These are phyloP conservation scores for Amphibalanus amphitrite DNA, from an alignment of 1,140 invertebrate species.

Conservation along the genomic window DNA sequence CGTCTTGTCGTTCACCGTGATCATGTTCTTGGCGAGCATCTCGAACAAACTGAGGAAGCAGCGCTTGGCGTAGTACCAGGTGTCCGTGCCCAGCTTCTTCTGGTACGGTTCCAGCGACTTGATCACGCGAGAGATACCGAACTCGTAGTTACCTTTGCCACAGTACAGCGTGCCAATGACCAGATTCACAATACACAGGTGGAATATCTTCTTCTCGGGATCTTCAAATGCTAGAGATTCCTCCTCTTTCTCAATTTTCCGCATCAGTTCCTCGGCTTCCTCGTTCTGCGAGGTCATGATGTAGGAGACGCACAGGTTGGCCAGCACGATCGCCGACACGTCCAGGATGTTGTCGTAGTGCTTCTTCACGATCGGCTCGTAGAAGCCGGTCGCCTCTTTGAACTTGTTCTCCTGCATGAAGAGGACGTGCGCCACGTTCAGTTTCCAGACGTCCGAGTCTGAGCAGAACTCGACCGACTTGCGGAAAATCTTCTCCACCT, in stretches of 20 bases:
- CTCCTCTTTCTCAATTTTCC: conserved; percentile 96
- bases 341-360: conserved; percentile 88
- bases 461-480: conserved; percentile 97
- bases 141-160: conserved; percentile 97
- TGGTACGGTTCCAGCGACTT: conserved; percentile 90
- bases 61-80: conserved; percentile 89
- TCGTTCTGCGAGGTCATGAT: conserved; percentile 99
- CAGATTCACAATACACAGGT: conserved; percentile 95
- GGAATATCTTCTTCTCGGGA: conserved; percentile 86
- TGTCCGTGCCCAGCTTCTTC: conserved; percentile 87
- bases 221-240: conserved; percentile 68
- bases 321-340: conserved; percentile 89
- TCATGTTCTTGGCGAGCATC: conserved; percentile 77
- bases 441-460: conserved; percentile 88
- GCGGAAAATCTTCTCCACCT: conserved; percentile 84
- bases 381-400: conserved; percentile 93
- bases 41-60: conserved; percentile 87
- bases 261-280: conserved; percentile 96
- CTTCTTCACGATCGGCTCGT: conserved; percentile 95
- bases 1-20: conserved; percentile 70
- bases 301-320: conserved; percentile 96
- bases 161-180: conserved; percentile 99
- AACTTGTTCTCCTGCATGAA: conserved; percentile 99
- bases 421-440: conserved; percentile 95
- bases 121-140: conserved; percentile 93